phyloP scores from a whole-genome alignment of 1,140 invertebrate species.

The Paraescarpia echinospica region DNA sequence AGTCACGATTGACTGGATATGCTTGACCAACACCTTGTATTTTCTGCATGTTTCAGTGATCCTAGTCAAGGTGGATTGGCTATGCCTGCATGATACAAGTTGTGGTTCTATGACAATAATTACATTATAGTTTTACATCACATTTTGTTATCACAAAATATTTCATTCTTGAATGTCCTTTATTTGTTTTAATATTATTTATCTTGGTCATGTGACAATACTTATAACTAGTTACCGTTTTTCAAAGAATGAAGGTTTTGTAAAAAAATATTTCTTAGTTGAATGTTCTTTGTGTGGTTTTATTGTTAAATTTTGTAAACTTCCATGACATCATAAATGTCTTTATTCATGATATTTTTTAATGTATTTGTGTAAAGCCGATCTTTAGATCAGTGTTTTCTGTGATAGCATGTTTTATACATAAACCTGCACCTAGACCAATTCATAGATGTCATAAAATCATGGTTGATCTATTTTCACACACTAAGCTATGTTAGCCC shows the following conservation, averaged over 20 bases:
- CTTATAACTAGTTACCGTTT: background rate
- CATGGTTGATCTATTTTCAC: background rate
- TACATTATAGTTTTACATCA: background rate
- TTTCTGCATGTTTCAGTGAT: too few relatives aligned
- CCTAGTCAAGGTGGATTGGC: too few relatives aligned
- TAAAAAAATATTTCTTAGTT: background rate
- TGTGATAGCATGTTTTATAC: too few relatives aligned
- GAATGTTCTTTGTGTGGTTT: background rate
- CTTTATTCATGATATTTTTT: background rate
- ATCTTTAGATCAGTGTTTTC: too few relatives aligned
- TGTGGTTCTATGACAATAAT: background rate
- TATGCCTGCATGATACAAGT: background rate
- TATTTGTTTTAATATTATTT: too few relatives aligned
- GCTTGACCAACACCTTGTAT: too few relatives aligned
- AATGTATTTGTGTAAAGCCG: background rate
- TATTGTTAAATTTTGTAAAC: background rate
- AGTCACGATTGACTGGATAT: too few relatives aligned
- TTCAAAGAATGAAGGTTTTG: background rate
- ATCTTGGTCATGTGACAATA: background rate
- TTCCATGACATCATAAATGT: background rate
- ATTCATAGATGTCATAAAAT: background rate
- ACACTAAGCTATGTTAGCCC: background rate
- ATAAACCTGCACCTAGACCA: background rate
- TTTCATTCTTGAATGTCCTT: too few relatives aligned
- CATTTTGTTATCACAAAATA: background rate